Evolutionary conservation across 37 sponge, comb jelly and placozoan species (phyloP).

Genomic region (Spongilla lacustris): DNA sequence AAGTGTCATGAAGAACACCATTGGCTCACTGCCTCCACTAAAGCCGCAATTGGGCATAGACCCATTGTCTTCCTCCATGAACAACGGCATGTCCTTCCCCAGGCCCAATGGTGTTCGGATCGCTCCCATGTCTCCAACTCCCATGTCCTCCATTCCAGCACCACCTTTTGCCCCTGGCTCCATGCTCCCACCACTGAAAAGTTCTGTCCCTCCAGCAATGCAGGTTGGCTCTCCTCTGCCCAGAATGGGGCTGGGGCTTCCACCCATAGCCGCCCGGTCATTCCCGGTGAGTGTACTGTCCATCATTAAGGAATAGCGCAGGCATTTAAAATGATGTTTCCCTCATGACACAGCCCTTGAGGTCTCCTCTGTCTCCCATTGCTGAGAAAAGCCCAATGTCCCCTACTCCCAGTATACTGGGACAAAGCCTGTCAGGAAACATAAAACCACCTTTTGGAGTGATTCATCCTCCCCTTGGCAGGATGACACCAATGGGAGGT

Average conservation of each 20-base stretch:
- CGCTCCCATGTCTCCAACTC: background rate
- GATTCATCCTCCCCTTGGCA: background rate
- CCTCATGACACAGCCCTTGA: background rate
- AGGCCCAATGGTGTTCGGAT: background rate
- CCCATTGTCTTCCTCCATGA: background rate
- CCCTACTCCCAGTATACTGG: background rate
- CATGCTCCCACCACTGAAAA: background rate
- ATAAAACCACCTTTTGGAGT: background rate
- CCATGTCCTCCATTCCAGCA: background rate
- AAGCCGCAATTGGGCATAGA: background rate
- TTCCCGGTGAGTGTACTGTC: background rate
- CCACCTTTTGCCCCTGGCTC: background rate
- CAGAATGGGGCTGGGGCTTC: background rate
- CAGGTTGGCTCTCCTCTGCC: too few species aligned
- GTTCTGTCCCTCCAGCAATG: background rate
- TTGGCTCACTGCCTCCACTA: background rate
- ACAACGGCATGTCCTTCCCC: background rate
- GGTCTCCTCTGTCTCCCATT: background rate
- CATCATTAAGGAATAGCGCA: too few species aligned
- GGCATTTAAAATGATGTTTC: background rate
- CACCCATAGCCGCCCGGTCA: background rate
- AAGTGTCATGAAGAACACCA: background rate
- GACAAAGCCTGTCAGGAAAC: background rate
- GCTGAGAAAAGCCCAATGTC: background rate
- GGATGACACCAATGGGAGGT: background rate